Evolutionary conservation across 1,140 invertebrate species (phyloP), one percentile per base, ranked within the genome.

Genomic region (Drosophila subpulchrella): DNA sequence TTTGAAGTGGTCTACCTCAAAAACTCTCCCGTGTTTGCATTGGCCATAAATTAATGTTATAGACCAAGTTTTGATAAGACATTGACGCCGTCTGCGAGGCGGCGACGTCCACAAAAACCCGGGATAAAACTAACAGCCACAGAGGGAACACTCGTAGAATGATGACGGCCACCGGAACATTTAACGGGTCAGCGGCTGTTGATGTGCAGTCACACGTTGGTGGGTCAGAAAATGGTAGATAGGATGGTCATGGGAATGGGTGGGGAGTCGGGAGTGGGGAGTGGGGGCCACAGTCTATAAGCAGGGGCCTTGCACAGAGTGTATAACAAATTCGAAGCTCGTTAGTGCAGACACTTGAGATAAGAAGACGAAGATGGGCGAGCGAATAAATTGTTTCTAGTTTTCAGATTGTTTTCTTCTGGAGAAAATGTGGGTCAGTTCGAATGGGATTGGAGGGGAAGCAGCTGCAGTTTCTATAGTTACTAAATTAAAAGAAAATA

Each of bases 41-140:
- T 58, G 85, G 73, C 77, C 38, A 88, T 88, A 88, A 88, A 90
- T 90, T 88, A 84, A 90, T 88, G 85, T 81, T 84, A 84, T 88
- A 88, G 85, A 76, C 84, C 65, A 81, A 75, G 48, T 88, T 88
- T 88, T 86, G 84, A 88, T 88, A 88, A 88, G 85, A 79, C 80
- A 75, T 89, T 88, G 84, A 90, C 80, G 84, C 80, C 83, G 67
- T 72, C 78, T 74, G 55, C 27, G 48, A 46, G 75, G 57, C 62
- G 57, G 39, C 73, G 63, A 53, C 65, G 32, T 30, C 56, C 50
- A 20, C 65, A 34, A 39, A 54, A 54, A 68, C n/a, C 10, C 39
- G 20, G 10, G 24, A 51, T 51, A 32, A 51, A 66, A 50, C 17
- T 6, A 24, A 24, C 51, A 48, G 41, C 54, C 13, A 1, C 12